A percentile compares a stretch with the other conserved stretches of the same genome.
phyloP scores from a whole-genome alignment of 1,140 invertebrate genomes.

The Papilio helenus region DNA sequence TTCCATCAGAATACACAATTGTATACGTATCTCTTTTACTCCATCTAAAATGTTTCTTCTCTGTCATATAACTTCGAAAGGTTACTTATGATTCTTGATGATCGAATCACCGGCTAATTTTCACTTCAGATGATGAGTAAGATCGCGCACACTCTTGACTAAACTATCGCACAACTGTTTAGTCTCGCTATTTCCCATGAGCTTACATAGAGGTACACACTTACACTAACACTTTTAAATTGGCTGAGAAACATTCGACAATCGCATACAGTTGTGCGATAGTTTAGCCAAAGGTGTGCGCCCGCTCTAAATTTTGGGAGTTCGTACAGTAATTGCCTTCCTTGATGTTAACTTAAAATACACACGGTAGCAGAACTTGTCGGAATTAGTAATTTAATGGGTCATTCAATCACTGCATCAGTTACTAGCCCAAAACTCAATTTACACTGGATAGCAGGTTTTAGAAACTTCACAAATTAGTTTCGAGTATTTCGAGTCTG shows the following conservation, averaged over 20 bases:
- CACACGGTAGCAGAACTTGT: not conserved
- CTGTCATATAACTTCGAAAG: not conserved
- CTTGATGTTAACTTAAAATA: not conserved
- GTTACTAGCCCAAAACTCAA: slow-evolving; percentile 5
- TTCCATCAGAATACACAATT: no score
- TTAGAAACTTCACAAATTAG: slow-evolving; percentile 24
- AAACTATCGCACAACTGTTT: no score
- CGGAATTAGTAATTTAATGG: not conserved
- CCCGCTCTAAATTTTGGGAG: no score
- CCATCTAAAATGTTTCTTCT: not conserved
- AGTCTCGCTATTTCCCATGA: no score
- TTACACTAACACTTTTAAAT: no score
- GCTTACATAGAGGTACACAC: no score
- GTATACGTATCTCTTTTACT: not conserved
- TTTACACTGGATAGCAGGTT: slow-evolving; percentile 15
- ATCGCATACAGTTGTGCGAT: no score
- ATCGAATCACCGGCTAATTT: not conserved
- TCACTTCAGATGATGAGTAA: not conserved
- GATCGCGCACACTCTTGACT: no score
- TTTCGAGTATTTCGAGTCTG: slow-evolving; percentile 19
- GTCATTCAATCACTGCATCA: slow-evolving; percentile 13
- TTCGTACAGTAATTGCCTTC: not conserved
- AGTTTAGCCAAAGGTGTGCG: no score
- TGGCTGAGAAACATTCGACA: no score
- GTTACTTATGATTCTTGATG: not conserved